Conservation (phyloP, 2,888 invertebrate species). For the Hoplodrina ambigua region DNA sequence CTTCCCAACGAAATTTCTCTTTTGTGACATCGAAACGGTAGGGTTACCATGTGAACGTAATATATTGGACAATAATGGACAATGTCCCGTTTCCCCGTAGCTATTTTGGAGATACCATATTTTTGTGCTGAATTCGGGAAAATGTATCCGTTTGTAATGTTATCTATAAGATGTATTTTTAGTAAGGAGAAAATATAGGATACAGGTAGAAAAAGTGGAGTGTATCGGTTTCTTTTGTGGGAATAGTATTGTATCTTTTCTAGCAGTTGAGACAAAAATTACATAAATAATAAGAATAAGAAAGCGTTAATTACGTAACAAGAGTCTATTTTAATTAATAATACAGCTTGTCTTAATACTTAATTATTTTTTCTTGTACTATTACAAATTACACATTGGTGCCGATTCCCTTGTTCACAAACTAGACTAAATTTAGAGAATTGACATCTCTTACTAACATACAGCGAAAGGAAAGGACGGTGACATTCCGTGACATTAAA, state of each 20-base stretch:
- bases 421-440: no score
- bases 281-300: no score
- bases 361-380: no score
- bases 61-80: conserved; percentile 52
- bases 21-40: conserved; percentile 72
- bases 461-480: no score
- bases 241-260: background rate
- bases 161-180: conserved; percentile 21
- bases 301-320: no score
- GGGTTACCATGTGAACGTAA: conserved; percentile 61
- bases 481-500: no score
- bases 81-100: conserved; percentile 40
- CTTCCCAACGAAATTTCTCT: conserved; percentile 72
- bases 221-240: background rate
- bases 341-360: no score
- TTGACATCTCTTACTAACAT: no score
- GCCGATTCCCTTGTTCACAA: no score
- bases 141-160: conserved; percentile 28
- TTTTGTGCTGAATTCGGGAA: conserved; percentile 23
- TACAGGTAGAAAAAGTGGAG: background rate
- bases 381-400: no score
- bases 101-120: conserved; percentile 28
- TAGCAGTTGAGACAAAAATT: background rate
- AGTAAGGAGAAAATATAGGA: conserved; percentile 4
- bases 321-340: no score